Base-by-base conservation (phyloP, 2,113 vertebrate species). In the Leptobrachium leishanense region DNA sequence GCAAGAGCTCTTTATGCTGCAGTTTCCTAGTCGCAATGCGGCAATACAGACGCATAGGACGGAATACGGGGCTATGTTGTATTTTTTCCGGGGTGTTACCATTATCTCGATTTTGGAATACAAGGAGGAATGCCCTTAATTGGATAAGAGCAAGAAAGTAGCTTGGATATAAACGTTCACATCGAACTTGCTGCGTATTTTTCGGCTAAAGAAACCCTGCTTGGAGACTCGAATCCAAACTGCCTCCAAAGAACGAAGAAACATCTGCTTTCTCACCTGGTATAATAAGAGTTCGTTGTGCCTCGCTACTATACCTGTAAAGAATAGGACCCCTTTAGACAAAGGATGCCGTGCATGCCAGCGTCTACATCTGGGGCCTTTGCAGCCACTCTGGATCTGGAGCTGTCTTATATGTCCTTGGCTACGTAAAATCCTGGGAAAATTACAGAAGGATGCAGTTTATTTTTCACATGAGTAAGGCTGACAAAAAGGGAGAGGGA, bases 1-100 rank as follows among this genome's bases (percentile, higher is more conserved):
- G 91, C 92, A 91, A 89, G 88, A 88, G 90, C 91, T 89, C 89
- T 86, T 83, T 85, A 85, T 90, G 89, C 89, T 87, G 88, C 91
- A 85, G 87, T 83, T 87, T 90, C 88, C 90, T 85, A 85, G 89
- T 88, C 86, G 86, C 91, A 90, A 72, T 87, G 90, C 91, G 84
- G 90, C 91, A 88, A 87, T 86, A 87, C 90, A 90, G 85, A 91
- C 86, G 86, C 89, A 77, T 74, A 83, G 88, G 87, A 82, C 89
- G 77, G 86, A 89, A 86, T 88, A 87, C 87, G 83, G 77, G 83
- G 89, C 86, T 78, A 83, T 84, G 11, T 68, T 86, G 87, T 68
- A 83, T 83, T 85, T 83, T 80, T 39, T 39, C 2, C 44, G 39
- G 50, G 64, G 20, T 81, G 82, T 88, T 68, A 86, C 84, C 81